Evolutionary conservation across 2,888 invertebrate species (phyloP), one percentile per base, ranked within the genome.

Genomic region (Rhagium mordax): DNA sequence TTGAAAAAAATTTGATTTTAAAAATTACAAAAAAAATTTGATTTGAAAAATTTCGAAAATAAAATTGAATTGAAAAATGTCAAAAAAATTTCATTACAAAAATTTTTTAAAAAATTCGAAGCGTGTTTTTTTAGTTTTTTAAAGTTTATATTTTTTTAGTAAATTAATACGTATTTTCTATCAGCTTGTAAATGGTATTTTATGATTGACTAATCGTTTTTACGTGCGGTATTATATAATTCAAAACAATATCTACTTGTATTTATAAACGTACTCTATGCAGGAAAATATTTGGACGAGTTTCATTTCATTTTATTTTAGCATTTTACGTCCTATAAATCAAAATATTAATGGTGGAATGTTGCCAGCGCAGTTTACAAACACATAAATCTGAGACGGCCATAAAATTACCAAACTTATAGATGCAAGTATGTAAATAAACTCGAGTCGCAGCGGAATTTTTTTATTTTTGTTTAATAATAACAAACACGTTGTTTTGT

Each of bases 221-320:
- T 24, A 6, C n/a, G 4, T 41, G 41, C 41, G n/a, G 0, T 41
- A 76, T 55, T 85, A 82, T 68, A 80, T 81, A 49, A 74, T 24
- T 3, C 77, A 49, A 78, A 83, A 81, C 83, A 85, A 70, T 78
- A 79, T 24, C 76, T 78, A 4, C 71, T 84, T 0, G 79, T 82
- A 64, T 51, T 77, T 21, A 80, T 85, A 18, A 83, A 83, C 61
- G 20, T 20, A 18, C 18, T 29, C 10, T 15, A 65, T 20, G 27
- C 8, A 27, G 33, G 55, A 65, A 65, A 65, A 65, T 33, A 53
- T 53, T 53, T 33, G 65, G 65, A 65, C 49, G 21, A 27, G 65
- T 21, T 18, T n/a, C n/a, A n/a, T n/a, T 21, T 29, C 10, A 65
- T 65, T 65, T 65, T 65, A 65, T 49, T 51, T 65, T 49, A 57